These are phyloP conservation scores for Gobionotothen gibberifrons DNA, from an alignment of 2,797 vertebrate species.

Conservation along the genomic window DNA sequence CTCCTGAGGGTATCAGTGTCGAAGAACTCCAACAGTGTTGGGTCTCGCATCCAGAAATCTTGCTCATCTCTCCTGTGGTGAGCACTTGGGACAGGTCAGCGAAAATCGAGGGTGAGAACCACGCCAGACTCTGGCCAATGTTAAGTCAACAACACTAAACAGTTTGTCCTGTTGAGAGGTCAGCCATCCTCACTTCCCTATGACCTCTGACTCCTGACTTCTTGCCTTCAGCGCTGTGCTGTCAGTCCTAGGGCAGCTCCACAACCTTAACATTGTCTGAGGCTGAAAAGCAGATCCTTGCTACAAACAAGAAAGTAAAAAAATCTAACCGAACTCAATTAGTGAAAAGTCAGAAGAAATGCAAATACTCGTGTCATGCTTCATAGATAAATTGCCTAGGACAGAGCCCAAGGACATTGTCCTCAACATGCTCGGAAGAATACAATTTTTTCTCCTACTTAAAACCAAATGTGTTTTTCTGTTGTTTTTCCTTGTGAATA, in stretches of 20 bases:
- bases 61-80: constrained; percentile 48
- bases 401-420: constrained; percentile 63
- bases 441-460: constrained; percentile 66
- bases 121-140: constrained; percentile 47
- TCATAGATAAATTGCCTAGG: constrained; percentile 62
- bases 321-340: constrained; percentile 5
- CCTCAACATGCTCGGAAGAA: constrained; percentile 62
- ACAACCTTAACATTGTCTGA: neutral
- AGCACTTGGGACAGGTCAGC: constrained; percentile 58
- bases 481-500: constrained; percentile 49
- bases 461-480: constrained; percentile 48
- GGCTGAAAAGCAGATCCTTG: constrained; percentile 4
- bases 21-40: constrained; percentile 58
- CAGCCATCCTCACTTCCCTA: constrained; percentile 58
- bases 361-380: constrained; percentile 56
- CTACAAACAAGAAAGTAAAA: constrained; percentile 12
- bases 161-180: constrained; percentile 66
- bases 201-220: constrained; percentile 71
- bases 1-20: constrained; percentile 60
- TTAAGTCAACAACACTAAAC: constrained; percentile 70
- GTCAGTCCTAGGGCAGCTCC: constrained; percentile 31
- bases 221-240: constrained; percentile 48
- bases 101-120: constrained; percentile 55
- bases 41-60: constrained; percentile 44
- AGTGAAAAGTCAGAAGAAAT: constrained; percentile 57